phyloP scores from a whole-genome alignment of 2,113 vertebrate genomes.

The Oncorhynchus tshawytscha region DNA sequence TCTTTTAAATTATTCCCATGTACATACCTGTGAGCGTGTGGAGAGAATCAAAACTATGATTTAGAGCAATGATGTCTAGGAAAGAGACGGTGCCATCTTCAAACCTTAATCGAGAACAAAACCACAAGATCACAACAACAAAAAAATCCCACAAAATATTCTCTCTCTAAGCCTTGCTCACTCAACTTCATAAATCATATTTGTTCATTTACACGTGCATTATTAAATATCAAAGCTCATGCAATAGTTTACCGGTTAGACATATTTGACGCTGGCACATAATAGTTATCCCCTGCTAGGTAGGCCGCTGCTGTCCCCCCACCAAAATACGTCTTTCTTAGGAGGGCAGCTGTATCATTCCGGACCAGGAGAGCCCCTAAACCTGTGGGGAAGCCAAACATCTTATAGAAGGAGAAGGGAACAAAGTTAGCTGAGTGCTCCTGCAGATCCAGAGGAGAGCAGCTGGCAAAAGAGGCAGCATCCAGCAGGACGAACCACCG shows the following conservation, averaged over 20 bases:
- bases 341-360: slow-evolving; percentile 69
- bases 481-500: slow-evolving; percentile 91
- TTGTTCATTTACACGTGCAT: too few relatives aligned
- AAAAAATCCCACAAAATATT: background rate
- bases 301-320: slow-evolving; percentile 94
- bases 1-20: background rate
- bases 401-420: slow-evolving; percentile 95
- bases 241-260: slow-evolving; percentile 68
- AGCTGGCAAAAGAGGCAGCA: slow-evolving; percentile 84
- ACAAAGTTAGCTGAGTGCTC: slow-evolving; percentile 86
- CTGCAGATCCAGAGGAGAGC: slow-evolving; percentile 83
- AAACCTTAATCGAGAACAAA: slow-evolving; percentile 75
- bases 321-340: slow-evolving; percentile 91
- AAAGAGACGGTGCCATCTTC: slow-evolving; percentile 95
- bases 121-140: slow-evolving; percentile 24
- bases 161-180: background rate
- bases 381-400: slow-evolving; percentile 96
- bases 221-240: background rate
- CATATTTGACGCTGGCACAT: slow-evolving; percentile 78
- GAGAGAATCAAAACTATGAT: slow-evolving; percentile 90
- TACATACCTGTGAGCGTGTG: slow-evolving; percentile 80
- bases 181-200: background rate
- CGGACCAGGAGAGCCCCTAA: slow-evolving; percentile 88
- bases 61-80: slow-evolving; percentile 90
- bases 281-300: slow-evolving; percentile 86